Evolutionary conservation across 2,888 invertebrate genomes (phyloP), one percentile per base, ranked within the genome.

Genomic region (Alentia gelatinosa): DNA sequence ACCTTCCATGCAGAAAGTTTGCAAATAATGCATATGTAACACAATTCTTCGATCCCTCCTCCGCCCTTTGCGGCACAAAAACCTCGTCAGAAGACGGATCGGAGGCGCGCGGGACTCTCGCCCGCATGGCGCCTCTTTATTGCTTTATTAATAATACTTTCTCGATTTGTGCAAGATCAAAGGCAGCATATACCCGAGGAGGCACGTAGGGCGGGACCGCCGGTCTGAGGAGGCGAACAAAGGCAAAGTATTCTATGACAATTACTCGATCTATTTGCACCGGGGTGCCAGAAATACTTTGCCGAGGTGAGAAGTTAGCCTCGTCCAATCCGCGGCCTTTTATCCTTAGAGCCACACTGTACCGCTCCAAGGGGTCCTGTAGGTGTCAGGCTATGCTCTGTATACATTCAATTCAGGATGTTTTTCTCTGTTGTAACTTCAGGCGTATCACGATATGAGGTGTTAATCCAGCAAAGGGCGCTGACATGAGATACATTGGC

Each of bases 81-180:
- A 79, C 79, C 79, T 79, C 79, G 79, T 79, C 79, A 79, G 79
- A 79, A 79, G 79, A 35, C 79, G 23, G 79, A 35, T 79, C 79
- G 37, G 19, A 39, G 39, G n/a, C 74, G 33, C 30, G 23, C 56
- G n/a, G 56, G 56, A 19, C 56, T n/a, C 56, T 56, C 56, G 23
- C 56, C 56, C n/a, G n/a, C n/a, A 19, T n/a, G n/a, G 56, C 5
- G 12, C n/a, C 56, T n/a, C 56, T 86, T 30, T 50, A 86, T 86
- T 86, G 26, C 86, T 86, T 83, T 86, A 86, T 86, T 86, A 86
- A 50, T 86, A 86, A 86, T 86, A 86, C 42, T 47, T 47, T 47
- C 86, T 86, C 35, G 47, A 47, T 68, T 12, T 47, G 12, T 39
- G n/a, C 26, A 35, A 86, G 42, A 86, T 86, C 86, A 86, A 86